Conservation (phyloP, 2,113 vertebrate species). For the Oncorhynchus gorbuscha region DNA sequence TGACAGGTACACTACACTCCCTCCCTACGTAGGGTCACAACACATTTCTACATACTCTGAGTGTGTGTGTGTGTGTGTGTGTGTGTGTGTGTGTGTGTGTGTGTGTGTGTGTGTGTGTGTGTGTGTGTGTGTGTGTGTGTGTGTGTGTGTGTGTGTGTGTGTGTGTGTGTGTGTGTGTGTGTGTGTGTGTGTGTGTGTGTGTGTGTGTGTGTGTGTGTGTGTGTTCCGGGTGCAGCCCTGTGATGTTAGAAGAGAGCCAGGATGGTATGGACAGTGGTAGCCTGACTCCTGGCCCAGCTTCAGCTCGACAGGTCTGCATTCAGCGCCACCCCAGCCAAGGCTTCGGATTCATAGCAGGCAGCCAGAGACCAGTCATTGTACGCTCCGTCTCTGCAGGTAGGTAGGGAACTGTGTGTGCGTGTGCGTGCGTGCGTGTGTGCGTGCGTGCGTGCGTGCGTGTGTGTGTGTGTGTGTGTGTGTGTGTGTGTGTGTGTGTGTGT, state of each 20-base stretch:
- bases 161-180: neutral
- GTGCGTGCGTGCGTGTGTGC: neutral
- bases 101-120: conserved; percentile 7
- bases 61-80: neutral
- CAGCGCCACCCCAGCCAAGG: conserved; percentile 85
- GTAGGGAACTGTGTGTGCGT: conserved; percentile 7
- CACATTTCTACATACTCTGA: too few relatives aligned
- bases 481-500: conserved; percentile 7
- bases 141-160: neutral
- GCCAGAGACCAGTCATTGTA: conserved; percentile 91
- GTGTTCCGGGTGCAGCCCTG: conserved; percentile 77
- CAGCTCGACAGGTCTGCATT: conserved; percentile 89
- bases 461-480: conserved; percentile 4
- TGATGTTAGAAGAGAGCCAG: conserved; percentile 85
- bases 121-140: conserved; percentile 4
- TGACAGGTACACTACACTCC: conserved; percentile 66
- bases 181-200: conserved; percentile 5
- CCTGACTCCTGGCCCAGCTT: conserved; percentile 86
- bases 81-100: neutral
- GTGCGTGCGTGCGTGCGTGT: conserved; percentile 6
- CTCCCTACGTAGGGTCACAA: too few relatives aligned
- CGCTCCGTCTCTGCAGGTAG: conserved; percentile 90
- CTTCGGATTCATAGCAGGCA: conserved; percentile 95
- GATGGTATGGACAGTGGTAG: conserved; percentile 95
- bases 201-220: neutral